Evolutionary conservation across 2,797 vertebrate species (phyloP).

Genomic region (Typhlichthys subterraneus): DNA sequence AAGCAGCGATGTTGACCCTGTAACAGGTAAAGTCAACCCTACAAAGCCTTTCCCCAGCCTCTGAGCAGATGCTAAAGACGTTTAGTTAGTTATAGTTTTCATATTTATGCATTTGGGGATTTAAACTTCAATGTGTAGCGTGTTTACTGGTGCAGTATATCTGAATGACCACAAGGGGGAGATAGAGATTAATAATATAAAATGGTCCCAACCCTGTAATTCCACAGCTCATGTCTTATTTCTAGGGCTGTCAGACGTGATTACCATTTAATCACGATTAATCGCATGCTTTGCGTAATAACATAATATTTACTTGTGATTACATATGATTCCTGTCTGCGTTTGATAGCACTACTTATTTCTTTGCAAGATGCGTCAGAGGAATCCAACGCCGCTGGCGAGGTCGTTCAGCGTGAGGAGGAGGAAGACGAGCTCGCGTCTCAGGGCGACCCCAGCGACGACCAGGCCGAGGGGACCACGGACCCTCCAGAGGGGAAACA

Average conservation of each 20-base stretch:
- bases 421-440: constrained; percentile 59
- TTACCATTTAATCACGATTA: no score
- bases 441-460: constrained; percentile 41
- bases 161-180: constrained; percentile 61
- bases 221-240: not conserved
- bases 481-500: constrained; percentile 54
- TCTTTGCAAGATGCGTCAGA: constrained; percentile 71
- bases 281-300: no score
- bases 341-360: not conserved
- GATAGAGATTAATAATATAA: constrained; percentile 47
- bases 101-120: no score
- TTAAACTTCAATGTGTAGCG: no score
- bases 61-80: no score
- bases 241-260: no score
- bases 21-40: constrained; percentile 62
- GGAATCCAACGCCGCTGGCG: constrained; percentile 57
- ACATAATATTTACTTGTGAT: no score
- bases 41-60: not conserved
- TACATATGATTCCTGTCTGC: no score
- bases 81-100: no score
- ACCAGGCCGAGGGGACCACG: constrained; percentile 26
- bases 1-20: constrained; percentile 70
- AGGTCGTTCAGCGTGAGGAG: constrained; percentile 60
- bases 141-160: not conserved
- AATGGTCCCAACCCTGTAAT: not conserved